Conservation (phyloP, 2,797 vertebrate genomes). For the Podarcis siculus region DNA sequence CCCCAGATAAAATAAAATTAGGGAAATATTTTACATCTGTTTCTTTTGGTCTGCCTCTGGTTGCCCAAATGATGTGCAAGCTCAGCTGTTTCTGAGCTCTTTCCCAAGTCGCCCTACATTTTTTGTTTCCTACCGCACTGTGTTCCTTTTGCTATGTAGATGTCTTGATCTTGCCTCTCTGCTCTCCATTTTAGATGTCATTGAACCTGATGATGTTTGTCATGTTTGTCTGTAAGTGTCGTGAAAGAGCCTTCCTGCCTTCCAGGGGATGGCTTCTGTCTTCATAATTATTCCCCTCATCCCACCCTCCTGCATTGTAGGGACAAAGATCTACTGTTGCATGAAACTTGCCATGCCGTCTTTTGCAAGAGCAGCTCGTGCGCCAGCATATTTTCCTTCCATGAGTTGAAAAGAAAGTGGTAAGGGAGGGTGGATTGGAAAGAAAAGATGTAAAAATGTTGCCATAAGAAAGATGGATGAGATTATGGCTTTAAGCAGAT, state of each 20-base stretch:
- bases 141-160: constrained; percentile 57
- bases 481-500: constrained; percentile 51
- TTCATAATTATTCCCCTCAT: constrained; percentile 48
- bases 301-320: constrained; percentile 36
- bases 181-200: constrained; percentile 50
- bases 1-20: not conserved
- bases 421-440: not conserved
- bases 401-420: not conserved
- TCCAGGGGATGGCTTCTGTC: constrained; percentile 42
- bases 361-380: constrained; percentile 38
- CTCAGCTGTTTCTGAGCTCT: constrained; percentile 43
- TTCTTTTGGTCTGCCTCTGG: constrained; percentile 28
- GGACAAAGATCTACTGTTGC: constrained; percentile 45
- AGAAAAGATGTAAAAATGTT: constrained; percentile 24
- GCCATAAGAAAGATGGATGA: constrained; percentile 30
- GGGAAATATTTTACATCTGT: constrained; percentile 16
- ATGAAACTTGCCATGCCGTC: constrained; percentile 15
- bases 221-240: constrained; percentile 47
- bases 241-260: constrained; percentile 48
- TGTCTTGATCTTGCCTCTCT: constrained; percentile 59
- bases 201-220: constrained; percentile 62
- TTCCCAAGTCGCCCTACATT: constrained; percentile 26
- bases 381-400: not conserved
- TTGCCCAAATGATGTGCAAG: constrained; percentile 51
- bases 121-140: constrained; percentile 34